These are phyloP conservation scores for Bombus terrestris DNA, from an alignment of 1,140 invertebrate genomes.

Conservation along the genomic window DNA sequence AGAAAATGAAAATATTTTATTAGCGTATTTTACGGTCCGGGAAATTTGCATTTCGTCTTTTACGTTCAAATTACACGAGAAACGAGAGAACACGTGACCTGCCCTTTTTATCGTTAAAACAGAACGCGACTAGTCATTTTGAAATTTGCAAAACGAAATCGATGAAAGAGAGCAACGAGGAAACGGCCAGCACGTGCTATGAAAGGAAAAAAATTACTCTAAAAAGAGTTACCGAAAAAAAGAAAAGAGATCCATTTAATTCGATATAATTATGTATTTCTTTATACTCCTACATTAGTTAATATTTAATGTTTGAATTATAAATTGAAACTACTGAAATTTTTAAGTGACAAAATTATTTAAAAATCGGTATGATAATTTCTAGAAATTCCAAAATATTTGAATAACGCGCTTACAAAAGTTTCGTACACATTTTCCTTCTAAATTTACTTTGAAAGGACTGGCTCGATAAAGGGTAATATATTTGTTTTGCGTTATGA, in stretches of 20 bases:
- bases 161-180: neutral
- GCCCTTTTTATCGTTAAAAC: neutral
- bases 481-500: neutral
- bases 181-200: neutral
- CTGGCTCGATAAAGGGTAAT: neutral
- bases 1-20: neutral
- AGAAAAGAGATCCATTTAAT: neutral
- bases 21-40: neutral
- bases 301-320: neutral
- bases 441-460: neutral
- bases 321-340: neutral
- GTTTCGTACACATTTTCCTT: neutral
- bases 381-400: neutral
- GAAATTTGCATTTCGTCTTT: neutral
- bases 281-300: neutral
- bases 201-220: neutral
- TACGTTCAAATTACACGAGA: neutral
- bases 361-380: neutral
- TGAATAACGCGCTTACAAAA: too few species aligned
- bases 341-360: neutral
- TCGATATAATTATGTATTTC: neutral
- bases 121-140: neutral
- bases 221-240: too few species aligned
- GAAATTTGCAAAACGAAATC: neutral
- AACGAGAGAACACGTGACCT: neutral